A percentile compares a stretch with the other conserved stretches of the same genome.
These are phyloP conservation scores for Rhyacichthys aspro DNA, from an alignment of 2,797 vertebrate genomes.

Conservation along the genomic window DNA sequence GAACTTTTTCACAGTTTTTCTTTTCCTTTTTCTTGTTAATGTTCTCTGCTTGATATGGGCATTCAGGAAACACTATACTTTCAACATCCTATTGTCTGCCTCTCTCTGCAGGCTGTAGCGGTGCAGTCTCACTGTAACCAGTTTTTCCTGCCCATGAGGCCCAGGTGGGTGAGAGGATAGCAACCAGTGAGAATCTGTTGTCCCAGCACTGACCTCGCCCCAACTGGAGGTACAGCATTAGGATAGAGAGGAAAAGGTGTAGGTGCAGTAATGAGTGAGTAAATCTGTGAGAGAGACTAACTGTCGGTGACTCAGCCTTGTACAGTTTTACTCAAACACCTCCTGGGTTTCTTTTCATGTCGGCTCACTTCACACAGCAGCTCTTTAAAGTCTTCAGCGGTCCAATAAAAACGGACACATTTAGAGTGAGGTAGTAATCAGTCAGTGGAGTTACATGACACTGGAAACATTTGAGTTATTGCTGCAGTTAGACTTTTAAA, in stretches of 20 bases:
- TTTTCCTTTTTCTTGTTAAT: too few relatives aligned
- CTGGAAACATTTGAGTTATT: constrained; percentile 1
- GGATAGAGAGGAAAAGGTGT: constrained; percentile 14
- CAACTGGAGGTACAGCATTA: constrained; percentile 18
- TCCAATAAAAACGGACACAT: constrained; percentile 27
- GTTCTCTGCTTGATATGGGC: too few relatives aligned
- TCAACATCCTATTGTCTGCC: too few relatives aligned
- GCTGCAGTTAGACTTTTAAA: background rate
- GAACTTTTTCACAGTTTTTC: too few relatives aligned
- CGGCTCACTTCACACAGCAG: constrained; percentile 37
- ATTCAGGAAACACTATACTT: too few relatives aligned
- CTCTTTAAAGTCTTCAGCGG: constrained; percentile 23
- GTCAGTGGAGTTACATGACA: background rate
- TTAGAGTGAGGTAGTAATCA: constrained; percentile 7
- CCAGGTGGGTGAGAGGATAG: constrained; percentile 43
- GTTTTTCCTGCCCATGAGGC: constrained; percentile 52
- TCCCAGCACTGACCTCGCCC: constrained; percentile 47
- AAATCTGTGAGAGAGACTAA: constrained; percentile 24
- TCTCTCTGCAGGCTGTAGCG: too few relatives aligned
- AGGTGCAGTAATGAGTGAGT: constrained; percentile 1
- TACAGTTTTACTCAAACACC: constrained; percentile 35
- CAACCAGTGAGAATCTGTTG: constrained; percentile 31
- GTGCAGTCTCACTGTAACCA: constrained; percentile 31
- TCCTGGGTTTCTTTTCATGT: constrained; percentile 41
- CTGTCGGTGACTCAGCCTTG: constrained; percentile 60